A percentile compares a stretch with the other conserved stretches of the same genome.
Conservation (phyloP, 2,113 vertebrate genomes). For the Callaeas wilsoni region DNA sequence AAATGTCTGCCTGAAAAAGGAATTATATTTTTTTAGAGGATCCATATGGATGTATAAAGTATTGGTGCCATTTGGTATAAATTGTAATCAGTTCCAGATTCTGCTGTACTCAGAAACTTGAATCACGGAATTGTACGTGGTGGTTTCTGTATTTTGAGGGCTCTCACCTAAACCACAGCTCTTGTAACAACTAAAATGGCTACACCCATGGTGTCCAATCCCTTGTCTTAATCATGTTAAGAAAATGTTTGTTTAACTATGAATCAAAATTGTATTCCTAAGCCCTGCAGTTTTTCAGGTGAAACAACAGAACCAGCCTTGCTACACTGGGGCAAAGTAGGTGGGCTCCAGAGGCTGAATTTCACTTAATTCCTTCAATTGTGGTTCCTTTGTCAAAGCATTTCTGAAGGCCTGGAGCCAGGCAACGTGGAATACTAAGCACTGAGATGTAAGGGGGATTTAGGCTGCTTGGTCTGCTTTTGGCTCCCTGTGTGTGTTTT, state of each 20-base stretch:
- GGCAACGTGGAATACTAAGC: not conserved
- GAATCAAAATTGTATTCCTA: slow-evolving; percentile 12
- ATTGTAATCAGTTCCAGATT: slow-evolving; percentile 51
- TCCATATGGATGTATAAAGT: not conserved
- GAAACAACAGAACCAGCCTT: not conserved
- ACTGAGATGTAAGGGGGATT: not conserved
- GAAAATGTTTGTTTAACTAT: slow-evolving; percentile 39
- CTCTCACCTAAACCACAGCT: slow-evolving; percentile 20
- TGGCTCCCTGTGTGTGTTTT: not conserved
- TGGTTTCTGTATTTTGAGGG: not conserved
- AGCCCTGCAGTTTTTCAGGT: slow-evolving; percentile 25
- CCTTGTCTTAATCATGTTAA: not conserved
- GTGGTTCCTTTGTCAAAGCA: slow-evolving; percentile 24
- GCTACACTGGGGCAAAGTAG: not conserved
- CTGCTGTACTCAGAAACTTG: not conserved
- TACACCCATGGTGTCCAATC: not conserved
- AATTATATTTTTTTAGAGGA: not conserved
- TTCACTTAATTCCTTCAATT: slow-evolving; percentile 13
- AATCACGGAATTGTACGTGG: not conserved
- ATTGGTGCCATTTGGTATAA: slow-evolving; percentile 40
- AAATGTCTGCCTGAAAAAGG: slow-evolving; percentile 18
- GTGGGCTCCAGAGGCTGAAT: slow-evolving; percentile 42
- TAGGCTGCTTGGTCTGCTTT: not conserved
- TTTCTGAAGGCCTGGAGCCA: slow-evolving; percentile 15
- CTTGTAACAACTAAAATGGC: slow-evolving; percentile 28